A percentile compares a stretch with the other conserved stretches of the same genome.
phyloP scores from a whole-genome alignment of 2,888 invertebrate genomes.

The Aleiodes leptofemur region DNA sequence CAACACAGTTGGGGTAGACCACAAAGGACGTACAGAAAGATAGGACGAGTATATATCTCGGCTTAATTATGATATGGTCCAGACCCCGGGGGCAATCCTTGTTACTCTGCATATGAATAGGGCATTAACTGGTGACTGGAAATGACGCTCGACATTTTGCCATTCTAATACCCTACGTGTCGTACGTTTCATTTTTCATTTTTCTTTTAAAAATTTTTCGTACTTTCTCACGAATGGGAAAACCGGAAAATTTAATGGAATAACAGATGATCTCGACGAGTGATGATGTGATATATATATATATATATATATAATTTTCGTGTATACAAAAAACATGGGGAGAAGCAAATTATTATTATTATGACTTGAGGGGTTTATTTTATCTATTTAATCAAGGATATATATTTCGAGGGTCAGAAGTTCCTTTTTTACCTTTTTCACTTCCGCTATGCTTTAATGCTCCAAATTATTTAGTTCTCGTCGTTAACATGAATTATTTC shows the following conservation, averaged over 20 bases:
- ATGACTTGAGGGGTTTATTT: neutral
- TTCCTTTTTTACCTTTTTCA: neutral
- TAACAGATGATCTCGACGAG: neutral
- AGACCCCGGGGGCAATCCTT: conserved; percentile 27
- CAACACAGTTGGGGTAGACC: conserved; percentile 22
- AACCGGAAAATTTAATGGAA: conserved; percentile 17
- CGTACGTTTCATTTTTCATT: neutral
- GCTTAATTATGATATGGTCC: conserved; percentile 32
- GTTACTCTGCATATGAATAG: conserved; percentile 33
- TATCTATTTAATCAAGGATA: conserved; percentile 21
- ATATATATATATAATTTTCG: too few species aligned
- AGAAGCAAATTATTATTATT: neutral
- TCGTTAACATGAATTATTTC: too few species aligned
- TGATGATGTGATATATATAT: neutral
- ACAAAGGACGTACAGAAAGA: conserved; percentile 24
- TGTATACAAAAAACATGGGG: neutral
- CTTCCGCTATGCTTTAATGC: neutral
- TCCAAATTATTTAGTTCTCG: neutral
- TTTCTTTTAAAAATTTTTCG: neutral
- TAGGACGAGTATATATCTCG: conserved; percentile 29
- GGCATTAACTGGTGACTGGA: conserved; percentile 25
- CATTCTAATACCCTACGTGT: neutral
- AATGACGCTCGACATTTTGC: conserved; percentile 27
- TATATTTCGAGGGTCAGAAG: neutral
- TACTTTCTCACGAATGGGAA: conserved; percentile 18